Evolutionary conservation across 2,888 invertebrate species (phyloP).

Genomic region (Mactromeris polynyma): DNA sequence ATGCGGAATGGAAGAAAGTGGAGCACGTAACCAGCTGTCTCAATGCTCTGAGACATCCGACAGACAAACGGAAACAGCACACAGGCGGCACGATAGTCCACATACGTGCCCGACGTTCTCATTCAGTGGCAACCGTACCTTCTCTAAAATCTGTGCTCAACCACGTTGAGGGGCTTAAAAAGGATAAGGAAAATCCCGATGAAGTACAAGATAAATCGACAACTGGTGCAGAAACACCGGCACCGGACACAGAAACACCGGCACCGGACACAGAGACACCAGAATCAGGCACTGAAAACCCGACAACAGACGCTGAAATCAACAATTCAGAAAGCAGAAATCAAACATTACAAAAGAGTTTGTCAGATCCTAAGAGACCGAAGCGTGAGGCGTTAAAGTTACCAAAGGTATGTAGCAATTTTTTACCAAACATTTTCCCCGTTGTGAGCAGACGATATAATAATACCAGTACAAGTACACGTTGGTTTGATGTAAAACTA

Average conservation of each 20-base stretch:
- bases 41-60: background rate
- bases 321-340: too few species aligned
- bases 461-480: too few species aligned
- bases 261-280: background rate
- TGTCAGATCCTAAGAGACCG: background rate
- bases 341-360: background rate
- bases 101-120: background rate
- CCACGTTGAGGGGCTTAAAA: too few species aligned
- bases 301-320: background rate
- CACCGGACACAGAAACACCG: background rate
- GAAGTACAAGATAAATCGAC: too few species aligned
- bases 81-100: slow-evolving; percentile 15
- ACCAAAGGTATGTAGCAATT: background rate
- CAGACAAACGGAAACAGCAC: background rate
- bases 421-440: background rate
- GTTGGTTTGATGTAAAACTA: too few species aligned
- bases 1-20: slow-evolving; percentile 45
- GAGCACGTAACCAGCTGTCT: slow-evolving; percentile 23
- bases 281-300: background rate
- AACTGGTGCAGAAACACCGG: too few species aligned
- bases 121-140: background rate
- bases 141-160: background rate
- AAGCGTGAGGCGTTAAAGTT: background rate
- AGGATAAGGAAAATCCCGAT: too few species aligned
- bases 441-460: too few species aligned